Evolutionary conservation across 1,140 invertebrate species (phyloP).

Genomic region (Cotesia typhae): DNA sequence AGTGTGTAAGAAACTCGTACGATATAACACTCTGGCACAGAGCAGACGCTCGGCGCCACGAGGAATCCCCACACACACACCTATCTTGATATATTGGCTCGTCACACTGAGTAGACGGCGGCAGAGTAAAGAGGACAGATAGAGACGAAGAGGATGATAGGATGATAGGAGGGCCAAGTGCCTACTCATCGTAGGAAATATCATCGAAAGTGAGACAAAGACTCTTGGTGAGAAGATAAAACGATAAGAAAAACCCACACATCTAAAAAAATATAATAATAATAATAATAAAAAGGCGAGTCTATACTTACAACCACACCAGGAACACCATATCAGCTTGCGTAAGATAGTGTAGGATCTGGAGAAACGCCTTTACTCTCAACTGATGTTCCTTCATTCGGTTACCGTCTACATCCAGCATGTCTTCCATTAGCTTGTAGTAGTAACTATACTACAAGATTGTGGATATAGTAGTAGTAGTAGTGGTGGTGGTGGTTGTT

Average conservation of each 20-base stretch:
- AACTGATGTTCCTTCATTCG: no score
- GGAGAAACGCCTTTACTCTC: no score
- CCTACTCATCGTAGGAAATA: no score
- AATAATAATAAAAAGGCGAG: no score
- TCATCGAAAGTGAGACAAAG: no score
- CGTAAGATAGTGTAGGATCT: background rate
- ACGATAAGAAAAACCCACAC: background rate
- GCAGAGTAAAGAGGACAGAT: no score
- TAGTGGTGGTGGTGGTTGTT: background rate
- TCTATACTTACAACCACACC: no score
- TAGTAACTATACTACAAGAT: no score
- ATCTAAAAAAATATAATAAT: background rate
- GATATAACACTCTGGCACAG: constrained; percentile 1
- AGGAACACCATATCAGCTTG: background rate
- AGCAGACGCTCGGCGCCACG: constrained; percentile 43
- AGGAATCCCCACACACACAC: constrained; percentile 38
- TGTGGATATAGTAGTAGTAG: background rate
- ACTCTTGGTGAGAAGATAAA: no score
- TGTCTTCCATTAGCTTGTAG: no score
- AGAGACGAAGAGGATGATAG: background rate
- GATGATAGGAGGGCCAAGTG: no score
- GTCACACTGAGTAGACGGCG: constrained; percentile 13
- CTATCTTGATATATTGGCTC: constrained; percentile 15
- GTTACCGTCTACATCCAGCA: no score
- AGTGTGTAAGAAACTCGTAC: constrained; percentile 21